A percentile compares a stretch with the other conserved stretches of the same genome.
Conservation (phyloP, 2,113 vertebrate genomes). For the Paramormyrops kingsleyae region DNA sequence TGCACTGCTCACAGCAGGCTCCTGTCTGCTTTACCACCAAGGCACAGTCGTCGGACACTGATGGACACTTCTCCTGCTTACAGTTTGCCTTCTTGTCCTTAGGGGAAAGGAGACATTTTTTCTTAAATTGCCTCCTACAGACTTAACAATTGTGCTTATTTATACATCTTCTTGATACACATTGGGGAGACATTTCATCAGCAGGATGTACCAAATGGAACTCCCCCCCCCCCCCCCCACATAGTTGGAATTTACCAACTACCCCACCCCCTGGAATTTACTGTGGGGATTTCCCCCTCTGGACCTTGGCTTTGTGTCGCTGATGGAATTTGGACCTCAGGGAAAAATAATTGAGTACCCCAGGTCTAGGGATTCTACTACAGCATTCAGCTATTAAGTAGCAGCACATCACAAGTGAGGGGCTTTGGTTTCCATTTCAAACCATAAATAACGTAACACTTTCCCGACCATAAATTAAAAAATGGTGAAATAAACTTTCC, state of each 20-base stretch:
- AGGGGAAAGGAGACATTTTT: background rate
- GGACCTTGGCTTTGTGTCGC: background rate
- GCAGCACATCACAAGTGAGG: background rate
- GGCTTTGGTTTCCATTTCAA: background rate
- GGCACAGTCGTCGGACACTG: conserved; percentile 82
- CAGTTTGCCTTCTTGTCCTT: conserved; percentile 95
- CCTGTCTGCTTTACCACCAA: conserved; percentile 89
- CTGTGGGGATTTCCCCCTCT: background rate
- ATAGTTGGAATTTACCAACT: background rate
- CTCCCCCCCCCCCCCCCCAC: background rate
- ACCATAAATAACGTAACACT: background rate
- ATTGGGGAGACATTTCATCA: background rate
- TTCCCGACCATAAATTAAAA: background rate
- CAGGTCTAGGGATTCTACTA: background rate
- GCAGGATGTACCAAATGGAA: background rate
- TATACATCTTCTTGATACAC: background rate
- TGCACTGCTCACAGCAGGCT: conserved; percentile 90
- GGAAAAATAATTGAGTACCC: background rate
- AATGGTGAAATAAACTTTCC: background rate
- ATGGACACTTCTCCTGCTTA: conserved; percentile 87
- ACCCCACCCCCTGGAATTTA: background rate
- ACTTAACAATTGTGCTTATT: background rate
- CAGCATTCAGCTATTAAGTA: background rate
- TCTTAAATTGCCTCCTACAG: background rate
- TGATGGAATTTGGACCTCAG: background rate